These are phyloP conservation scores for Periplaneta americana DNA, from an alignment of 1,140 invertebrate genomes.

Conservation along the genomic window DNA sequence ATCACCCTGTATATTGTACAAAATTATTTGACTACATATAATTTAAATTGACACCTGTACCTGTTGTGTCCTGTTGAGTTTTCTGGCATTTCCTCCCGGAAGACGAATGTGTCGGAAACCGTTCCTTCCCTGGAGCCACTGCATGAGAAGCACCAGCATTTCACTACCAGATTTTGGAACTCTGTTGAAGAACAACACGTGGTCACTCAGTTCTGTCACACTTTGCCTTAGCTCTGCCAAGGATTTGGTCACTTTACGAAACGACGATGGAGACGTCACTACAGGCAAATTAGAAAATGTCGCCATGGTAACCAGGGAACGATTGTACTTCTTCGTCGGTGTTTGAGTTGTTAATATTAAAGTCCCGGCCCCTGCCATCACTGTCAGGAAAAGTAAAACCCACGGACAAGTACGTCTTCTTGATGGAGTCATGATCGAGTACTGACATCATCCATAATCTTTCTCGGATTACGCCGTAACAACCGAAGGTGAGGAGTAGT, in stretches of 20 bases:
- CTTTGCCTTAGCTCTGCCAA: slow-evolving; percentile 41
- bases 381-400: not conserved
- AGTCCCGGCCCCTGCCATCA: not conserved
- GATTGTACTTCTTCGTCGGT: not conserved
- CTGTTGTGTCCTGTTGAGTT: slow-evolving; percentile 41
- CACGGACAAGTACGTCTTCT: not conserved
- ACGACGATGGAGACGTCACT: not conserved
- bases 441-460: not conserved
- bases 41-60: too few species aligned
- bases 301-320: not conserved
- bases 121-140: slow-evolving; percentile 53
- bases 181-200: slow-evolving; percentile 56
- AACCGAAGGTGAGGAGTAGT: not conserved
- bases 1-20: too few species aligned
- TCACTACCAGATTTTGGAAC: slow-evolving; percentile 60
- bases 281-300: not conserved
- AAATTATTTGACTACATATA: too few species aligned
- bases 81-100: slow-evolving; percentile 36
- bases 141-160: slow-evolving; percentile 54
- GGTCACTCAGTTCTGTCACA: slow-evolving; percentile 32
- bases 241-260: slow-evolving; percentile 43
- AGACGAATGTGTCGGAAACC: slow-evolving; percentile 54
- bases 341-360: not conserved
- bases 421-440: not conserved
- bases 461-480: not conserved